Evolutionary conservation across 2,888 invertebrate species (phyloP), one percentile per base, ranked within the genome.

Genomic region (Caenorhabditis sinica): DNA sequence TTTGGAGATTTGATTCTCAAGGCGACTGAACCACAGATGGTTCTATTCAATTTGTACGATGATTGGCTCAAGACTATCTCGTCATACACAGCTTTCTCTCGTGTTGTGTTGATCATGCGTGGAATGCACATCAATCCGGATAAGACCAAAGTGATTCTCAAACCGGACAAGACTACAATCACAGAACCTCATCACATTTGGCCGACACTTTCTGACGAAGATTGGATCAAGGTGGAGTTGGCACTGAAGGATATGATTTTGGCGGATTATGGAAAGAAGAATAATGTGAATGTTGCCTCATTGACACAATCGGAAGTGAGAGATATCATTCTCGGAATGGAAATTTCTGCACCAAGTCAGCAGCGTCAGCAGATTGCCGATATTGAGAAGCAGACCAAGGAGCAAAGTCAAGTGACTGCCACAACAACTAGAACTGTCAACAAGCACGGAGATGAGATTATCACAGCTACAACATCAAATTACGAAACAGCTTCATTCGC

Each of bases 11-110:
- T 99, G 82, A 99, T 99, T 92, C 94, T 99, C 75, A 99, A 99
- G 94, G 99, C 99, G 0, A 99, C 98, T 0, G 99, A 99, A 93
- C 99, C 99, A 0, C 99, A 99, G 94, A 99, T 99, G 99, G 98
- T 99, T 58, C 94, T 99, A 40, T 99, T 99, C 94, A 99, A 99
- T 94, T 94, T 99, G 66, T 99, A 98, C 92, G 99, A 99, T 92
- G 99, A 99, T 93, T 99, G 99, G 99, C 94, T 99, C 80, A 98
- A 98, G 88, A 98, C 98, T 0, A 98, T 99, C 91, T 98, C 98
- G 0, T 98, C 98, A 0, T 99, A 99, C 93, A 99, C 99, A 2
- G 97, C 98, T 0, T 99, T 98, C 95, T 98, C 97, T 89, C 95
- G 99, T 93, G 94, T 99, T 87, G 98, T 99, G 93, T 94, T 99